Base-by-base conservation (phyloP, 2,888 invertebrate genomes). In the Chaetoderma sp. region DNA sequence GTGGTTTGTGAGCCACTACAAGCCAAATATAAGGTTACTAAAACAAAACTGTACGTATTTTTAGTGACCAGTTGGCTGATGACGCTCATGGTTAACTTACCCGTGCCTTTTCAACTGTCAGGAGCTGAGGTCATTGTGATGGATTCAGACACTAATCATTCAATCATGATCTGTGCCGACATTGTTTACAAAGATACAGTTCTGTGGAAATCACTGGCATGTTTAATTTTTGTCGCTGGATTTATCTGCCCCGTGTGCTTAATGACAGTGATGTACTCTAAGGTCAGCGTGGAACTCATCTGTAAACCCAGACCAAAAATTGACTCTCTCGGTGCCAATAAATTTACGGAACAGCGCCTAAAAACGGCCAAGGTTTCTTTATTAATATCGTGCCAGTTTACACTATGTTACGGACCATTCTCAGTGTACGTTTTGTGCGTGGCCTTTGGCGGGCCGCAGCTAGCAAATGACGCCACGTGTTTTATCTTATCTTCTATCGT, bases 1-100 rank as follows among this genome's bases (percentile, higher is more conserved):
- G 52, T 52, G 3, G 52, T 52, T 4, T 52, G 52, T 52, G 16
- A 33, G 52, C 52, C 52, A 30, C 32, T 52, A 52, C 52, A 52
- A 28, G 52, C 52, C 3, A 52, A 52, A 52, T 33, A 52, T 33
- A 32, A 18, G 32, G 32, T 52, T 13, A 52, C 52, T 4, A 33
- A 52, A 8, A 16, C 32, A 13, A 52, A 52, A 32, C 32, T 52
- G 21, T 21, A 52, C 28, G 28, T 25, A 10, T 52, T 52, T 21
- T 23, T 52, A 18, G 10, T 30, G 3, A n/a, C 13, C 52, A 52
- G 52, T 23, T 52, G 52, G 52, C 16, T 52, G 52, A 16, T 32
- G 28, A 18, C 52, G 10, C 8, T 52, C 2, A 18, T 16, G 16
- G 32, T 52, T n/a, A 32, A 52, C 28, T 33, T 52, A 18, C 52